phyloP scores from a whole-genome alignment of 1,140 invertebrate genomes.

The Leguminivora glycinivorella region DNA sequence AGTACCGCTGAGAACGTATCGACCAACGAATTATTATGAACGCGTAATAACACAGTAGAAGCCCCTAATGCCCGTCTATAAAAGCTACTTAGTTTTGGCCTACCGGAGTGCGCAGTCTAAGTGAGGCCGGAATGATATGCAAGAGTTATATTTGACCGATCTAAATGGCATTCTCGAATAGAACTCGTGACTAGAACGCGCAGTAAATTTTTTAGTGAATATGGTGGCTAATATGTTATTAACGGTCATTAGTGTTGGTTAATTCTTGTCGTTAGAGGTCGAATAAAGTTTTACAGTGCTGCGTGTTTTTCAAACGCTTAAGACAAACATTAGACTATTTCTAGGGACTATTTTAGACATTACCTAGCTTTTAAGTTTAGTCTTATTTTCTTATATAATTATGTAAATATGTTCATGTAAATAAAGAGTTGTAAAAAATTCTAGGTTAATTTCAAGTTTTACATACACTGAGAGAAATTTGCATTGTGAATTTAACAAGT shows the following conservation, averaged over 20 bases:
- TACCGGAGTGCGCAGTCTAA: conserved; percentile 49
- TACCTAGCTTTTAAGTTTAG: too few species aligned
- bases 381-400: too few species aligned
- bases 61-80: conserved; percentile 44
- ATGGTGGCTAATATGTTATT: conserved; percentile 60
- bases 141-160: conserved; percentile 27
- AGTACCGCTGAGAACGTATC: conserved; percentile 32
- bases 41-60: conserved; percentile 40
- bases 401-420: too few species aligned
- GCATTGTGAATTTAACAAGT: too few species aligned
- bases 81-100: conserved; percentile 53
- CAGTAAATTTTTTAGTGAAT: conserved; percentile 63
- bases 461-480: too few species aligned
- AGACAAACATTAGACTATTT: too few species aligned
- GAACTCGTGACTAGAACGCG: conserved; percentile 55
- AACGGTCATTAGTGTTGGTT: conserved; percentile 45
- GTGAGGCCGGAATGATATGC: conserved; percentile 34
- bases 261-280: conserved; percentile 22
- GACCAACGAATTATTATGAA: conserved; percentile 31
- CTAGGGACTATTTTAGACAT: too few species aligned
- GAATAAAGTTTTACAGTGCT: neutral
- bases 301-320: neutral
- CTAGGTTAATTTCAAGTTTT: too few species aligned
- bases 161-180: conserved; percentile 49
- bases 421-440: too few species aligned